A percentile compares a stretch with the other conserved stretches of the same genome.
phyloP scores from a whole-genome alignment of 2,888 invertebrate genomes.

The Silvanus unidentatus region DNA sequence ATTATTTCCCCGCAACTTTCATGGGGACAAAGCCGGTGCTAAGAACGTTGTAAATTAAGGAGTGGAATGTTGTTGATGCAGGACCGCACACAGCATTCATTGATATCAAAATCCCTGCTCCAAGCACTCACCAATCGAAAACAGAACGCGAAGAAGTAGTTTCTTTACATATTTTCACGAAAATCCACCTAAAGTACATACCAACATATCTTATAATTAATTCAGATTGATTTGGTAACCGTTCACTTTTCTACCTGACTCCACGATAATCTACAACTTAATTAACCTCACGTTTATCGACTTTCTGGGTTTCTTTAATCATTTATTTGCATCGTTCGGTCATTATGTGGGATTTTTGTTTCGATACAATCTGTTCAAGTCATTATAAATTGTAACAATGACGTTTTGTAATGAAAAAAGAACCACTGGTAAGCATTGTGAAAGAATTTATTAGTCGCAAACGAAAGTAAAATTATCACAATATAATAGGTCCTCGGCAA shows the following conservation, averaged over 20 bases:
- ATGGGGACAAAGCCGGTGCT: conserved; percentile 34
- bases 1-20: conserved; percentile 28
- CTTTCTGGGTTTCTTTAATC: conserved; percentile 6
- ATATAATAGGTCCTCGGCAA: no score
- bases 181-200: background rate
- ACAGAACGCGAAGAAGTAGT: no score
- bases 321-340: background rate
- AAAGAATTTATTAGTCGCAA: no score
- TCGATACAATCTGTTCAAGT: no score
- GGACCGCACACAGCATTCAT: conserved; percentile 41
- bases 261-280: conserved; percentile 20
- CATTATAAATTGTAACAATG: no score
- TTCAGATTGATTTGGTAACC: conserved; percentile 11
- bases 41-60: conserved; percentile 39
- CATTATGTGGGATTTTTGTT: no score
- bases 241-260: conserved; percentile 9
- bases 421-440: no score
- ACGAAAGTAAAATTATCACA: no score
- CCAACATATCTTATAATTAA: conserved; percentile 17
- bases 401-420: no score
- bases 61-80: conserved; percentile 24
- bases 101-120: conserved; percentile 5
- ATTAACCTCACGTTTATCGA: conserved; percentile 15
- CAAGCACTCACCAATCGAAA: no score
- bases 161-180: conserved; percentile 3